These are phyloP conservation scores for Lithophane leautieri DNA, from an alignment of 2,888 invertebrate genomes.

Conservation along the genomic window DNA sequence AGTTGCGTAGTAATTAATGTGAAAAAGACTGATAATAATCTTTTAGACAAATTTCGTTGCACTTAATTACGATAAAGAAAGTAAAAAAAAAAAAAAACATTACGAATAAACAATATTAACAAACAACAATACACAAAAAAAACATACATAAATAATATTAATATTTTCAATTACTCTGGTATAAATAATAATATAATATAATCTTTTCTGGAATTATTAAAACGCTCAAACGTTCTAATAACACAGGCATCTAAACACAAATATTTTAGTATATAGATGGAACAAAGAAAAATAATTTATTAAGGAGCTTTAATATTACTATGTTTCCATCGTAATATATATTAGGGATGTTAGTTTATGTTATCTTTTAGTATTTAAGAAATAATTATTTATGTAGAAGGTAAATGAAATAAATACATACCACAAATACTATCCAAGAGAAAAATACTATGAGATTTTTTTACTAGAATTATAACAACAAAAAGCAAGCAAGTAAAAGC, in stretches of 20 bases:
- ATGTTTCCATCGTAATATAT: neutral
- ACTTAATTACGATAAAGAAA: neutral
- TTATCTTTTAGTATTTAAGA: no score
- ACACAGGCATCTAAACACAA: neutral
- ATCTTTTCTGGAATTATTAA: neutral
- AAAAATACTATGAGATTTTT: no score
- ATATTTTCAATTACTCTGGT: constrained; percentile 3
- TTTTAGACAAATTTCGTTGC: no score
- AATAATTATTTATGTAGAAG: neutral
- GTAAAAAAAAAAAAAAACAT: no score
- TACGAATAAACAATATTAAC: no score
- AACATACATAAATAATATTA: neutral
- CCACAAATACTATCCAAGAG: no score
- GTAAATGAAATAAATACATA: neutral
- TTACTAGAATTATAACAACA: no score
- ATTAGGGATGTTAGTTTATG: neutral
- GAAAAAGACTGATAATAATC: neutral
- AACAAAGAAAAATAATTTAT: neutral
- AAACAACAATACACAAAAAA: no score
- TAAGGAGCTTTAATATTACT: neutral
- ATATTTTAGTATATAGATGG: neutral
- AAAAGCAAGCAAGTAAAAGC: no score
- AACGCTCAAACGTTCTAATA: constrained; percentile 7
- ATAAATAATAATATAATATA: neutral
- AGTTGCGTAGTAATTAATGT: neutral